Percentiles rank a stretch among this genome's conserved stretches.
These are phyloP conservation scores for Glaucopsyche alexis DNA, from an alignment of 2,888 invertebrate species.

Conservation along the genomic window DNA sequence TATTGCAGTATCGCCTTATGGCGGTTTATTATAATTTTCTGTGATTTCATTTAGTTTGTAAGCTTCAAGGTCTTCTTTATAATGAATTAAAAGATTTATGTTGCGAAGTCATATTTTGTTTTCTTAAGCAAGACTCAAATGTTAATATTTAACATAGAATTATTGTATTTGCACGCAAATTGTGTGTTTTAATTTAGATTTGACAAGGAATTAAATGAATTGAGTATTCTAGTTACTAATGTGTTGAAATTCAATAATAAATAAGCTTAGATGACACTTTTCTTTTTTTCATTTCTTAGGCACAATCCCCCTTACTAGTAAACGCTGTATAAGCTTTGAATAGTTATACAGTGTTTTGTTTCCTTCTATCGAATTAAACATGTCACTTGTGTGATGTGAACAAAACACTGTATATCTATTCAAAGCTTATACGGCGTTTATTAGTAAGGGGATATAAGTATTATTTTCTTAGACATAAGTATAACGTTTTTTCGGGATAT, in stretches of 20 bases:
- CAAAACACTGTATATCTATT: too few relatives aligned
- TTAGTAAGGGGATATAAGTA: too few relatives aligned
- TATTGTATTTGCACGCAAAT: not conserved
- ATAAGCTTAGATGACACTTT: constrained; percentile 35
- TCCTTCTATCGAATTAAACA: too few relatives aligned
- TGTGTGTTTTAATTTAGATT: constrained; percentile 33
- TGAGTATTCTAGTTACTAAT: constrained; percentile 33
- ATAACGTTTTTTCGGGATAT: too few relatives aligned
- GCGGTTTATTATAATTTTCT: constrained; percentile 27
- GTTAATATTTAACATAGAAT: not conserved
- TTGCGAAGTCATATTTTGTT: constrained; percentile 22
- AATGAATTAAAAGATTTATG: not conserved
- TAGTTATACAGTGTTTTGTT: too few relatives aligned
- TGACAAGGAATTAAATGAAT: constrained; percentile 31
- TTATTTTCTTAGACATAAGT: too few relatives aligned
- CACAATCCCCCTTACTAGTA: too few relatives aligned
- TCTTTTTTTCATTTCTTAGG: constrained; percentile 30
- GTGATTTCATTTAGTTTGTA: constrained; percentile 28
- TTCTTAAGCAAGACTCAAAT: constrained; percentile 18
- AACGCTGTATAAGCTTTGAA: too few relatives aligned
- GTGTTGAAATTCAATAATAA: constrained; percentile 37
- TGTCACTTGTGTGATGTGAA: too few relatives aligned
- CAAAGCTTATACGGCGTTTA: too few relatives aligned
- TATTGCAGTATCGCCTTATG: constrained; percentile 21
- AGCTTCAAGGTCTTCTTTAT: constrained; percentile 12